A percentile compares a stretch with the other conserved stretches of the same genome.
Evolutionary conservation across 2,113 vertebrate species (phyloP).

Genomic region (Siniperca knerii): DNA sequence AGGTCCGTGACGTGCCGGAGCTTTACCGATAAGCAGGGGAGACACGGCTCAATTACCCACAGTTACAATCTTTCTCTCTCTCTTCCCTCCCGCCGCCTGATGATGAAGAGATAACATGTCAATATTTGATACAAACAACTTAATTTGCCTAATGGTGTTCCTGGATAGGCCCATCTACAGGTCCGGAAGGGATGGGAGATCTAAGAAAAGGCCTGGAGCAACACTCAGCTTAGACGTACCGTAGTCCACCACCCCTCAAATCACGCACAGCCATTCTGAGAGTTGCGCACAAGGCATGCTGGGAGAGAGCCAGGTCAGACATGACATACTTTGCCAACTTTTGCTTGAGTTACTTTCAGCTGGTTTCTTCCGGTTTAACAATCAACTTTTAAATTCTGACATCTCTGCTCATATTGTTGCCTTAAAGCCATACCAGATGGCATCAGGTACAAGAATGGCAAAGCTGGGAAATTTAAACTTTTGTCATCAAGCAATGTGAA

Average conservation of each 20-base stretch:
- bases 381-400: conserved; percentile 22
- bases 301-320: conserved; percentile 47
- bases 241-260: conserved; percentile 43
- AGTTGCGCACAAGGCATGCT: conserved; percentile 53
- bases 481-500: neutral
- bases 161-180: conserved; percentile 77
- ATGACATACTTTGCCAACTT: conserved; percentile 56
- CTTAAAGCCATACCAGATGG: conserved; percentile 2
- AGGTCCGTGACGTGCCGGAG: conserved; percentile 82
- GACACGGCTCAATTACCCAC: conserved; percentile 84
- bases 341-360: conserved; percentile 31
- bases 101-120: conserved; percentile 84
- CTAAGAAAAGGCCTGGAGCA: conserved; percentile 76
- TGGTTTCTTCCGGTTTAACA: conserved; percentile 15
- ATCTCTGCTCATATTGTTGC: neutral
- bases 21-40: conserved; percentile 84
- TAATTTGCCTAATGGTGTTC: conserved; percentile 82
- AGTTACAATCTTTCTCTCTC: conserved; percentile 80
- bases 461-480: neutral
- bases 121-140: conserved; percentile 85
- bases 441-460: neutral
- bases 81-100: conserved; percentile 70
- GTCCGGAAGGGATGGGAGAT: conserved; percentile 75
- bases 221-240: conserved; percentile 48
- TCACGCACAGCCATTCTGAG: conserved; percentile 13